Evolutionary conservation across 2,113 vertebrate species (phyloP), one percentile per base, ranked within the genome.

Genomic region (Columba janthina): DNA sequence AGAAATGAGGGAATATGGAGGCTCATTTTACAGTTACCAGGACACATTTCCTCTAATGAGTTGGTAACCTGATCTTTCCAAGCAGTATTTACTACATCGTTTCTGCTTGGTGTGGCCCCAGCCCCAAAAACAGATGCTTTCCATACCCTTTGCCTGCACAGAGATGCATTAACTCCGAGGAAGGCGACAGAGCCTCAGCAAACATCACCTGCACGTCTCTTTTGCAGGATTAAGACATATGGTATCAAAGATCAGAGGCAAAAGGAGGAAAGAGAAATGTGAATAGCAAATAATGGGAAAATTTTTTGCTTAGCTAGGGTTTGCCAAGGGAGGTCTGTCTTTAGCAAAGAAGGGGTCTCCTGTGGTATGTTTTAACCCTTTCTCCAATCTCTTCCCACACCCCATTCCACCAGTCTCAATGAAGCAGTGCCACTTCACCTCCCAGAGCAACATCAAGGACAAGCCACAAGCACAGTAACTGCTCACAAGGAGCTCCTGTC

Each of bases 41-140:
- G 81, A 94, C 13, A 8, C 48, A 89, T 94, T 94, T 74, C 69
- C 71, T 48, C 86, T 96, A 97, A 96, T 90, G 87, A 94, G 84
- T 85, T 88, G 79, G 94, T 89, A 96, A 97, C 85, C 46, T 78
- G 79, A 98, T 97, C 97, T 87, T 90, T 70, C 66, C 76, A 80
- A 88, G 64, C 56, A 88, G 67, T 60, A 74, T 80, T 77, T 69
- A 93, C 54, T 32, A 61, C 22, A 74, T 36, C 26, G 20, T 92
- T 95, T 90, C 85, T 83, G 53, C 44, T 60, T 11, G 2, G 20
- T 15, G 75, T 72, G 48, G 46, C 64, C 75, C 70, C 70, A 73
- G 24, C 54, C 44, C 57, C 1, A 0, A 81, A 85, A 94, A 15
- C 60, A 91, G 75, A 88, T 73, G 76, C 53, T 88, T 83, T 72